These are phyloP conservation scores for Dromaius novaehollandiae DNA, from an alignment of 2,113 vertebrate species.

Conservation along the genomic window DNA sequence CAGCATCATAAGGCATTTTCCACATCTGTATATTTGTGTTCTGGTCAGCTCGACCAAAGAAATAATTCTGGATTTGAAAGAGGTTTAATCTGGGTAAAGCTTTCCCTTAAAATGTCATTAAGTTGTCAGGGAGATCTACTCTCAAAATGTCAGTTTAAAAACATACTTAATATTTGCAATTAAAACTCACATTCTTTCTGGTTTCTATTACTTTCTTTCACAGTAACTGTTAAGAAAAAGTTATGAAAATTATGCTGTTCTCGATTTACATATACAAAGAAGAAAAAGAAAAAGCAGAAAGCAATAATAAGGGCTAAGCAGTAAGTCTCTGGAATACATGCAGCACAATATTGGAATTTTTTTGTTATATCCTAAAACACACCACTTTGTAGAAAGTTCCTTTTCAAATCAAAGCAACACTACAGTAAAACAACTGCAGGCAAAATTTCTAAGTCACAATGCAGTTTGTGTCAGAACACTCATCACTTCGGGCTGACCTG, in stretches of 20 bases:
- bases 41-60: not conserved
- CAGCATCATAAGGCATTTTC: conserved; percentile 23
- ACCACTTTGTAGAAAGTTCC: conserved; percentile 40
- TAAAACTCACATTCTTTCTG: conserved; percentile 16
- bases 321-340: conserved; percentile 8
- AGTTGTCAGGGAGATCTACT: not conserved
- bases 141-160: not conserved
- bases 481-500: conserved; percentile 70
- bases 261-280: not conserved
- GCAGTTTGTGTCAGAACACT: conserved; percentile 64
- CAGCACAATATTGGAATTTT: not conserved
- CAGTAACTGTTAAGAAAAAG: conserved; percentile 34
- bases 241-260: not conserved
- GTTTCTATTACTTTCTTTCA: not conserved
- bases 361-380: conserved; percentile 25
- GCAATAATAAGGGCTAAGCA: conserved; percentile 29
- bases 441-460: conserved; percentile 51
- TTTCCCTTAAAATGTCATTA: not conserved
- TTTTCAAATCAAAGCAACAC: conserved; percentile 58
- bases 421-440: conserved; percentile 69
- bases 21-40: not conserved
- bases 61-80: not conserved
- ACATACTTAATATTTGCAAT: not conserved
- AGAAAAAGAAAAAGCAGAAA: not conserved
- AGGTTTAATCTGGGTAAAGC: not conserved